Evolutionary conservation across 2,797 vertebrate genomes (phyloP), one percentile per base, ranked within the genome.

Genomic region (Chrosomus eos): DNA sequence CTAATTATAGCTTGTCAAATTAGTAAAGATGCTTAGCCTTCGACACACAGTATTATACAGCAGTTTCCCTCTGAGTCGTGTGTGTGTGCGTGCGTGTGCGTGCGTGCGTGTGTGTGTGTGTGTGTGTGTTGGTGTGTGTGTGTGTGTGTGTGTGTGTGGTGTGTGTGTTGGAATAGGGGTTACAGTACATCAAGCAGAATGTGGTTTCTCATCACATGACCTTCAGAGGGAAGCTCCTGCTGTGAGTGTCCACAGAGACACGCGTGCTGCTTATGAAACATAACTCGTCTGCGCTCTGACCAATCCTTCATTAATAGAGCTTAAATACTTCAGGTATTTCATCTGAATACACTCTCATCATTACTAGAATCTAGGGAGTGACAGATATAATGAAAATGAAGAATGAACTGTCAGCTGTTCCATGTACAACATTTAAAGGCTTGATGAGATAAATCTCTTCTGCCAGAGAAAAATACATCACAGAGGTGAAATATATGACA

Each of bases 1-100:
- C 85, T 93, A 91, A 92, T 93, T 93, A 90, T 93, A 91, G 90
- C 89, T 80, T 48, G 87, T 76, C 10, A 68, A 87, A 88, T 92
- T 89, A 93, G 92, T 93, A 92, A 92, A 90, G 83, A 93, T 91
- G 90, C 92, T 45, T 91, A 88, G n/a, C 19, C 21, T 78, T 75
- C 88, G 90, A 91, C 91, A 28, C 51, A 26, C 18, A 3, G 51
- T 60, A 19, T 43, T 28, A 21, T 23, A 74, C 10, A 74, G 48
- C 62, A 72, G 53, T 40, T 55, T 1, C 16, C 31, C 91, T 90
- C 88, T 55, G 2, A 14, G 11, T 84, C 14, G n/a, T 74, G 70
- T 89, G 86, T 68, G 81, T 13, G 48, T 73, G 55, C n/a, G n/a
- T n/a, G n/a, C n/a, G n/a, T n/a, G n/a, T n/a, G n/a, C n/a, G n/a